Evolutionary conservation across 2,797 vertebrate species (phyloP), one percentile per base, ranked within the genome.

Genomic region (Dicrostonyx torquatus): DNA sequence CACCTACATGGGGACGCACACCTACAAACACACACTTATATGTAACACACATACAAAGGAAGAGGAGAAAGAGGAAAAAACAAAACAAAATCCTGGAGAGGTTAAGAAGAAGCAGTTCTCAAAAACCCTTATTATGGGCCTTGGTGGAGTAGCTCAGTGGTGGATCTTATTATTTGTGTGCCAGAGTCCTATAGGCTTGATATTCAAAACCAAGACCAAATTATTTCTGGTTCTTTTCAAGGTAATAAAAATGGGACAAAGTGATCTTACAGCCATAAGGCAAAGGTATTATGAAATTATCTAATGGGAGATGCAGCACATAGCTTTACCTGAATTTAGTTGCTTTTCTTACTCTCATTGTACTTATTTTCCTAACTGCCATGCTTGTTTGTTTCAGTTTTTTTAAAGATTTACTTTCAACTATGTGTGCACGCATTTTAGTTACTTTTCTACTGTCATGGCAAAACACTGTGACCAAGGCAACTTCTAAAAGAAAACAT

Each of bases 221-320:
- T 90, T 72, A 62, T 77, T 87, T 93, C 31, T 87, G 5, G 7
- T 77, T 95, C 17, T 17, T 73, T 93, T 89, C 53, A 78, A 17
- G 4, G 26, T 72, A 79, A 79, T 37, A 87, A 40, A 2, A 5
- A 0, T 80, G 37, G 58, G 24, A 8, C 37, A 87, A n/a, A 60
- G 62, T 14, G n/a, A 95, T 66, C 37, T 5, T 64, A 6, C 22
- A n/a, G 75, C 34, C 58, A n/a, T 14, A 29, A 77, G 66, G 43
- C 18, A 60, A 72, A 55, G 4, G 29, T 7, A 5, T 53, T 5
- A 2, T 66, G 58, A 10, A 70, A 13, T 50, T 62, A 24, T 24
- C n/a, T 68, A 6, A 17, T 12, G 3, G 1, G 50, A 24, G 76
- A 11, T 13, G 5, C 0, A 45, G 10, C 24, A 31, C 31, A 17